Conservation (phyloP, 2,797 vertebrate species). For the Harpagifer antarcticus region DNA sequence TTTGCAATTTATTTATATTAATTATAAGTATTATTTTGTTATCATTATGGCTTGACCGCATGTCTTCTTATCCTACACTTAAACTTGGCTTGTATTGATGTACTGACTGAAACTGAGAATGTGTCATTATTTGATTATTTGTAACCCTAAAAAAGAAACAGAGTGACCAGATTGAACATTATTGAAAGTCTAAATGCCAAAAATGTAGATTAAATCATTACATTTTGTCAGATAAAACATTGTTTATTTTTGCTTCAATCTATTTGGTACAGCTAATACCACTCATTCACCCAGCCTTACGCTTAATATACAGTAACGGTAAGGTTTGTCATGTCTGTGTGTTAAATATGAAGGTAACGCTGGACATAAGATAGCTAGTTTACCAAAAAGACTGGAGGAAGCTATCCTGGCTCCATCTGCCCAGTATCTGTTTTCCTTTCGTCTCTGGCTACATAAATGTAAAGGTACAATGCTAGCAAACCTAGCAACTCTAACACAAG, state of each 20-base stretch:
- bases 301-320: background rate
- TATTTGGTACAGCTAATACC: background rate
- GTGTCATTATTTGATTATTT: no score
- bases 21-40: background rate
- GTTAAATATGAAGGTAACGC: background rate
- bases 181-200: no score
- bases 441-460: background rate
- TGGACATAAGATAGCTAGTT: background rate
- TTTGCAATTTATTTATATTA: background rate
- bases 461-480: background rate
- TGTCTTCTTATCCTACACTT: no score
- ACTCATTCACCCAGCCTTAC: background rate
- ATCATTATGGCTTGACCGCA: no score
- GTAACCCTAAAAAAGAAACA: no score
- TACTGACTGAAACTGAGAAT: no score
- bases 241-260: no score
- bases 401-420: background rate
- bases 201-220: no score
- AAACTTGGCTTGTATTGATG: no score
- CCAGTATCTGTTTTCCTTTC: fast-evolving
- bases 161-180: no score
- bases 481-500: background rate
- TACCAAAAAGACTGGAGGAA: background rate
- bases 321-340: background rate
- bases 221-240: no score